Evolutionary conservation across 2,797 vertebrate species (phyloP), one percentile per base, ranked within the genome.

Genomic region (Melanotaenia nigrans): DNA sequence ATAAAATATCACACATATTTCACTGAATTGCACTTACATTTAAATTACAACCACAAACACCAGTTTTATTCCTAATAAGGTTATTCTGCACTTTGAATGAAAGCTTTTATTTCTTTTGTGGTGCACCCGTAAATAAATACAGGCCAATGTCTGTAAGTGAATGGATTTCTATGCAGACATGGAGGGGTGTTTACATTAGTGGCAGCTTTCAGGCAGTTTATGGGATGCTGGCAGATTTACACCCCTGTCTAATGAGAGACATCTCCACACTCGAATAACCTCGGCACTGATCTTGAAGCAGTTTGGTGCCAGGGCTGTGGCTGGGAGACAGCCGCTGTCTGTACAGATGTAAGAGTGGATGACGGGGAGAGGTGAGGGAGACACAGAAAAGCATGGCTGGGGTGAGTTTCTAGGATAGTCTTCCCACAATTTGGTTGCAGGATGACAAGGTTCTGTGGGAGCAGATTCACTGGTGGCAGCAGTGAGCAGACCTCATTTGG

Each of bases 191-290:
- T 90, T 86, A 80, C 71, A 78, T 74, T 81, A 88, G 71, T 77
- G 78, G 81, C 78, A 83, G 79, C 63, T 69, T 83, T 79, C 71
- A 83, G 76, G 71, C 79, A 60, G 71, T 86, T 88, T 82, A 87
- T 81, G 81, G 81, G 78, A 71, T 61, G 61, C 75, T 81, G 51
- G 85, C 75, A 90, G 86, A 92, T 92, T 91, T 90, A 92, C 84
- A 89, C 81, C 75, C 85, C 73, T 11, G 53, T 71, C 80, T 91
- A 92, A 92, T 91, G 85, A 90, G 82, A 93, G 88, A 89, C 87
- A 91, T 87, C 88, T 89, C 78, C 73, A 78, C 73, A 79, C 83
- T 90, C 82, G 75, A 87, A 86, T 90, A 85, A 84, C 79, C 73
- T 75, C 60, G 5, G 64, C 79, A 78, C 81, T 79, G 73, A 86